Conservation (phyloP, 2,797 vertebrate genomes). For the Periophthalmus magnuspinnatus region DNA sequence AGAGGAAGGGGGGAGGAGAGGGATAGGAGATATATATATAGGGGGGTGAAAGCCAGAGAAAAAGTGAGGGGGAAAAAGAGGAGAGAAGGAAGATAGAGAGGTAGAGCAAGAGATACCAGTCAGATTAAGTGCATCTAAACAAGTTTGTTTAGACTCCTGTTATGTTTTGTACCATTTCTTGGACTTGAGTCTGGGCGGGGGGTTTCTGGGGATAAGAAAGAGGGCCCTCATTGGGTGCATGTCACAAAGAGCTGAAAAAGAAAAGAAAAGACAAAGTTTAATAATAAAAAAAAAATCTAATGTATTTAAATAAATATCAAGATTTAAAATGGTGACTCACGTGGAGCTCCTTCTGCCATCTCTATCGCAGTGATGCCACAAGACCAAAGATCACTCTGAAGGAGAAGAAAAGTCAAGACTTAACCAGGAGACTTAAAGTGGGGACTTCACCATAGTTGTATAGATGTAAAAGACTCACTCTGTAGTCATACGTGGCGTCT, state of each 20-base stretch:
- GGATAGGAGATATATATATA: too few species aligned
- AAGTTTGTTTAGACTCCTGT: not conserved
- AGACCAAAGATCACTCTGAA: conserved; percentile 96
- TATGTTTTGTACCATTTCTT: conserved; percentile 86
- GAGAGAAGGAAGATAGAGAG: too few species aligned
- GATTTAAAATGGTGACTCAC: conserved; percentile 78
- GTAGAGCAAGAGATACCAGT: too few species aligned
- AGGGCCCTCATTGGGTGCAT: conserved; percentile 99
- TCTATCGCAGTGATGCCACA: conserved; percentile 97
- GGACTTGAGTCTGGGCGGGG: conserved; percentile 96
- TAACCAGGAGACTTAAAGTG: too few species aligned
- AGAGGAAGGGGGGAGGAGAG: too few species aligned
- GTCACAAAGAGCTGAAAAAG: conserved; percentile 90
- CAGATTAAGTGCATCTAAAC: not conserved
- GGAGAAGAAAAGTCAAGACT: conserved; percentile 18
- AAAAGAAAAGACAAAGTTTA: not conserved
- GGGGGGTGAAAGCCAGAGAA: too few species aligned
- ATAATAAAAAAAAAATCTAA: too few species aligned
- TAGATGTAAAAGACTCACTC: conserved; percentile 72
- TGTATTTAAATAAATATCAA: too few species aligned
- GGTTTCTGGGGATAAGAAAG: conserved; percentile 98
- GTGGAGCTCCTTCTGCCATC: conserved; percentile 97
- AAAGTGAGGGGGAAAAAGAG: too few species aligned
- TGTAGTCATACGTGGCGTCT: conserved; percentile 95
- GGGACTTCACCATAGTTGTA: too few species aligned